A percentile compares a stretch with the other conserved stretches of the same genome.
Conservation (phyloP, 2,113 vertebrate genomes). For the Takifugu flavidus region DNA sequence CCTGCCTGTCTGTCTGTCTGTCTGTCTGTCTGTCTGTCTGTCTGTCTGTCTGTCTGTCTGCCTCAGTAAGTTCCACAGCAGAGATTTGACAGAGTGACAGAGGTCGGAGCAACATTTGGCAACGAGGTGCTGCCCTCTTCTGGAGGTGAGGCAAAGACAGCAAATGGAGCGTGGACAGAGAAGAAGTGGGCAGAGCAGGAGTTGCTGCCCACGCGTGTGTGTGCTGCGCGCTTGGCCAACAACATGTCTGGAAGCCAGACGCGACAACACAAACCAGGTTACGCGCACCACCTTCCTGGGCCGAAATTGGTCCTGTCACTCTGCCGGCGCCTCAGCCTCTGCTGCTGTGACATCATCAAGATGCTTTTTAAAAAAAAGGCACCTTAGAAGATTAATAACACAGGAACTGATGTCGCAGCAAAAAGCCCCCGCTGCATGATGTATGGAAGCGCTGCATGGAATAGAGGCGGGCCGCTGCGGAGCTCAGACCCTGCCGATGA, state of each 20-base stretch:
- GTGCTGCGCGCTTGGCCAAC: too few relatives aligned
- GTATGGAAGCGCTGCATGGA: constrained; percentile 20
- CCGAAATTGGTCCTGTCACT: too few relatives aligned
- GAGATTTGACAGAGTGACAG: background rate
- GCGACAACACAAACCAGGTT: too few relatives aligned
- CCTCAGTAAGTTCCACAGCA: constrained; percentile 18
- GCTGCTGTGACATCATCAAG: too few relatives aligned
- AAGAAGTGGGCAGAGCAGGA: too few relatives aligned
- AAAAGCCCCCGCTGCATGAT: constrained; percentile 28
- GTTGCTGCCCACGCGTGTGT: too few relatives aligned
- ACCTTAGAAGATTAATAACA: constrained; percentile 30
- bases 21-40: too few relatives aligned
- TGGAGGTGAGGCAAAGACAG: constrained; percentile 38
- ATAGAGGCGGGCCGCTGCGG: constrained; percentile 17
- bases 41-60: constrained; percentile 9
- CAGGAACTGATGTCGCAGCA: constrained; percentile 23
- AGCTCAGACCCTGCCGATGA: constrained; percentile 17
- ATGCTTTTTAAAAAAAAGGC: background rate
- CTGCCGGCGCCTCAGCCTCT: too few relatives aligned
- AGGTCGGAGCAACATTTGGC: constrained; percentile 22
- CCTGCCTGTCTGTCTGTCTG: too few relatives aligned
- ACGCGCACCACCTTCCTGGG: too few relatives aligned
- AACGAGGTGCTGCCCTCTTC: constrained; percentile 72
- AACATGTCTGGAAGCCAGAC: too few relatives aligned
- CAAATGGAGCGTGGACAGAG: too few relatives aligned